Evolutionary conservation across 2,113 vertebrate genomes (phyloP), one percentile per base, ranked within the genome.

Genomic region (Pseudopodoces humilis): DNA sequence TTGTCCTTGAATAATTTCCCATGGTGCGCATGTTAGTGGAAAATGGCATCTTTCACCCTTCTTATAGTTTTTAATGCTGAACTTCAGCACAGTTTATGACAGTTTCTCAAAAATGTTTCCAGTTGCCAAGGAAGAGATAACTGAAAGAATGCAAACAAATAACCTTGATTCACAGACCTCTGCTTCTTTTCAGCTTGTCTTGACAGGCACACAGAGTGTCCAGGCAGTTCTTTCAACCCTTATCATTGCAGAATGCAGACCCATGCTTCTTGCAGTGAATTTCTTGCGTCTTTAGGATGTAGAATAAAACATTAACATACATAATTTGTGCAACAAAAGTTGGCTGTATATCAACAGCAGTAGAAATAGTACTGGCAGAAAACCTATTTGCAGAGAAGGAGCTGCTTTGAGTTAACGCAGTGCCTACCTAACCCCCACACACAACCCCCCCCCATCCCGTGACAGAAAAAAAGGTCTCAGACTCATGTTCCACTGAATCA

Each of bases 151-250:
- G 83, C 82, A 83, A 86, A 59, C 37, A 24, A 56, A 76, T 71
- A 79, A 81, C 75, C 90, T 90, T 60, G 78, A 82, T 68, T 90
- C 74, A 46, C 53, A 75, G 41, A 44, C 41, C 37, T 86, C 67
- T 96, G 78, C 79, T 94, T 75, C 92, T 92, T 82, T 52, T 94
- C 87, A 87, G 47, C 84, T 91, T 78, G 58, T 44, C 62, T 84
- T 65, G 58, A 82, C 70, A 82, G 37, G 70, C 27, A 74, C 22
- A 6, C 14, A 3, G 65, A 47, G 37, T 39, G 41, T 82, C 58
- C n/a, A 67, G 52, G 33, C 24, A 39, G 33, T 52, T 70, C 30
- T 77, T 78, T 92, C 89, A 94, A 91, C 65, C 47, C 65, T 59
- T 58, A 31, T n/a, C 14, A 15, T 14, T 64, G 72, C 71, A 70